Evolutionary conservation across 1,140 invertebrate genomes (phyloP), one percentile per base, ranked within the genome.

Genomic region (Drosophila mayri): DNA sequence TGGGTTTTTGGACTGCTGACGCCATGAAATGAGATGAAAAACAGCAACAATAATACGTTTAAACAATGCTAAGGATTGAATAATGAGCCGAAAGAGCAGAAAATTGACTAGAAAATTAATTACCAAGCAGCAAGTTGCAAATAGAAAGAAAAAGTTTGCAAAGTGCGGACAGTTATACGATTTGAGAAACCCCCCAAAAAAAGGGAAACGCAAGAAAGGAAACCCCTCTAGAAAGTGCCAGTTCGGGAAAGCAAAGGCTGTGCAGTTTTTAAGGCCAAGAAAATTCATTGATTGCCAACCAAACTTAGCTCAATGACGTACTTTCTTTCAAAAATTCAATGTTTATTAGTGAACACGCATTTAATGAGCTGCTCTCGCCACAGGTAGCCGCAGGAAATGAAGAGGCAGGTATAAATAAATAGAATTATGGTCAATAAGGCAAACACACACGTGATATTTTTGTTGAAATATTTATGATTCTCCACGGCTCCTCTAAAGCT

Each of bases 361-460:
- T 77, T 90, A 90, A 88, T 90, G 80, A 84, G 77, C 63, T 25
- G 43, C 62, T 66, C 63, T 73, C 70, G 49, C 80, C 77, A 65
- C 84, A 81, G 84, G 73, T 78, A 78, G 84, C 30, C 38, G 47
- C 41, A 40, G 60, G 52, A 76, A 76, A 74, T 63, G 44, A 65
- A 40, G 25, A 46, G 63, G 35, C 58, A 64, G 60, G 65, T 35
- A 78, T 88, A 88, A 83, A 88, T 86, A 87, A 76, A 74, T 77
- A 73, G 72, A 64, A 70, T 77, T 79, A 84, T 85, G 73, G 71
- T 59, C 71, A 72, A 79, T 81, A 75, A 64, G 49, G 20, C 28
- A 40, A 60, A 65, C 46, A 46, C 63, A 88, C 79, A 88, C 83
- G 83, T 87, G 83, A 87, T 76, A 76, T 57, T 60, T 63, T 47